Evolutionary conservation across 53 echinoderm and acorn worm genomes (phyloP).

Genomic region (Astropecten irregularis): DNA sequence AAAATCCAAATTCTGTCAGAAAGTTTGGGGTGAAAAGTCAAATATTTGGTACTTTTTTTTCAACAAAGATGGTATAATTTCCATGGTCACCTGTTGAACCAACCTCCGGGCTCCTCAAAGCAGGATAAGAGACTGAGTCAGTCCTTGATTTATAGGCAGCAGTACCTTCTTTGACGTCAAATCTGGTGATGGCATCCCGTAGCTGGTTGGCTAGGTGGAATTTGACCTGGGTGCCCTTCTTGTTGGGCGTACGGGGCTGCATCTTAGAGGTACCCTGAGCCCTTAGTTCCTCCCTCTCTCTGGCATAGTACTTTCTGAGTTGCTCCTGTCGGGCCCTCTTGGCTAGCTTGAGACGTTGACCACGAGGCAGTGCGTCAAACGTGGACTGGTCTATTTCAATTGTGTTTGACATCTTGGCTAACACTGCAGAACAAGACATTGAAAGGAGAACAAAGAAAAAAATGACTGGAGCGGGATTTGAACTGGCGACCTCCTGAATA

Average conservation of each 20-base stretch:
- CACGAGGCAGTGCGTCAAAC: conserved; percentile 74
- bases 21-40: too few species aligned
- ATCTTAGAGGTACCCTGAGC: background rate
- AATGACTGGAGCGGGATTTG: too few species aligned
- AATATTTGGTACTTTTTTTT: too few species aligned
- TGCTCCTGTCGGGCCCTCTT: conserved; percentile 83
- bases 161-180: conserved; percentile 89
- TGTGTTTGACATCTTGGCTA: conserved; percentile 21
- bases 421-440: too few species aligned
- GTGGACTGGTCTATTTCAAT: conserved; percentile 62
- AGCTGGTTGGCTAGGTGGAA: conserved; percentile 73
- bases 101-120: too few species aligned
- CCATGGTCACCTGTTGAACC: too few species aligned
- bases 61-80: too few species aligned
- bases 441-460: too few species aligned
- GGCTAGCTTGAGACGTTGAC: conserved; percentile 74
- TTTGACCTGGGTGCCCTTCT: conserved; percentile 65
- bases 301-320: conserved; percentile 64
- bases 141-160: too few species aligned
- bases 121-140: too few species aligned
- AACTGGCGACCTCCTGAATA: too few species aligned
- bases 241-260: conserved; percentile 44
- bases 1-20: too few species aligned
- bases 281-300: conserved; percentile 44
- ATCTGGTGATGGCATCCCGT: conserved; percentile 78